Evolutionary conservation across 1,140 invertebrate genomes (phyloP).

Genomic region (Heterodera schachtii): DNA sequence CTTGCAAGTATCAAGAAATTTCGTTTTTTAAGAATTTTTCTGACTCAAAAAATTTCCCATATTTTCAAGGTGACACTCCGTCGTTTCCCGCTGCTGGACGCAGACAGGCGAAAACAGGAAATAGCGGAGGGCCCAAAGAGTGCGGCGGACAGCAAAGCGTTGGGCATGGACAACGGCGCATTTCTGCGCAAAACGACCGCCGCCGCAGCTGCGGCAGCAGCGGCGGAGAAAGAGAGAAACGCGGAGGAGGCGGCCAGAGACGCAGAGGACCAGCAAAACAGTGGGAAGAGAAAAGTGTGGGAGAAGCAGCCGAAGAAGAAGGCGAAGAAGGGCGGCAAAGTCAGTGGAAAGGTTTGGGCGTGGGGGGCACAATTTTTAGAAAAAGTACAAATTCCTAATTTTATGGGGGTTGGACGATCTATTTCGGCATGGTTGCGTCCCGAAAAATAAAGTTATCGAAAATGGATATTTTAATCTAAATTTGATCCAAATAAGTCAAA

Average conservation of each 20-base stretch:
- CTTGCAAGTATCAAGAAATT: too few relatives aligned
- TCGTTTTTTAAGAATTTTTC: too few relatives aligned
- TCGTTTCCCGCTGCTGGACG: slow-evolving; percentile 68
- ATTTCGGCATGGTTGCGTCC: too few relatives aligned
- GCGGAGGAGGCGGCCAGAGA: slow-evolving; percentile 70
- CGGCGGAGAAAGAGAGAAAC: slow-evolving; percentile 17
- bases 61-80: slow-evolving; percentile 76
- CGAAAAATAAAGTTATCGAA: too few relatives aligned
- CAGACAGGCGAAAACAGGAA: slow-evolving; percentile 41
- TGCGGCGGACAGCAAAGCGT: slow-evolving; percentile 19
- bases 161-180: neutral
- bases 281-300: slow-evolving; percentile 50
- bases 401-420: too few relatives aligned
- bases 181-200: neutral
- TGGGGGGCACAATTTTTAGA: too few relatives aligned
- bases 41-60: too few relatives aligned
- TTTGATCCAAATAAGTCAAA: too few relatives aligned
- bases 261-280: slow-evolving; percentile 65
- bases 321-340: slow-evolving; percentile 59
- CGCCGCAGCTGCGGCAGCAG: neutral
- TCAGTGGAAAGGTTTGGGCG: neutral
- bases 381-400: too few relatives aligned
- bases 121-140: slow-evolving; percentile 42
- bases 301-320: slow-evolving; percentile 60
- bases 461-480: too few relatives aligned